phyloP scores from a whole-genome alignment of 1,140 invertebrate species.

The Cydia splendana region DNA sequence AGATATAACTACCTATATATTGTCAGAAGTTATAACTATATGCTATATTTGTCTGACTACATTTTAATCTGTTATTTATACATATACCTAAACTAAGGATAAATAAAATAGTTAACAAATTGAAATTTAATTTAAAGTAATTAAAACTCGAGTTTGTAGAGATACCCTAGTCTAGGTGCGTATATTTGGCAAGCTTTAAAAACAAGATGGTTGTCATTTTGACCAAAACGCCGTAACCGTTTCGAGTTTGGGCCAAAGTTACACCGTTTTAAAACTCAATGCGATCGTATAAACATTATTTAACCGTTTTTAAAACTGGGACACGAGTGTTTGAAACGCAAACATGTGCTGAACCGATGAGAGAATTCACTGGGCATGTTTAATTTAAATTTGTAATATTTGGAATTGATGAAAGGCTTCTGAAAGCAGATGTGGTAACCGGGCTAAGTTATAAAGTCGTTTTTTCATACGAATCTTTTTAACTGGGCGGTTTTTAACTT shows the following conservation, averaged over 20 bases:
- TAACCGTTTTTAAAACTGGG: conserved; percentile 25
- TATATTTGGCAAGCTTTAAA: conserved; percentile 2
- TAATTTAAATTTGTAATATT: conserved; percentile 11
- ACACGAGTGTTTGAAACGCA: conserved; percentile 9
- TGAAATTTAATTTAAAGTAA: neutral
- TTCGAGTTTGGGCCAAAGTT: neutral
- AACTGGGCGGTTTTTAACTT: neutral
- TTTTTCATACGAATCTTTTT: neutral
- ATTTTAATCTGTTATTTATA: neutral
- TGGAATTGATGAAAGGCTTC: neutral
- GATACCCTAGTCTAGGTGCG: neutral
- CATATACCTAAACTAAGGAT: neutral
- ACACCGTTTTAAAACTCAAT: neutral
- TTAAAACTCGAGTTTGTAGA: neutral
- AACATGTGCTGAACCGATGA: conserved; percentile 7
- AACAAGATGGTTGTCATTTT: conserved; percentile 1
- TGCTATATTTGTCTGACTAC: no score
- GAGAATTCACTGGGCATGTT: neutral
- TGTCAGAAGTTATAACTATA: no score
- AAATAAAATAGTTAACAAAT: neutral
- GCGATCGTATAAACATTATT: conserved; percentile 24
- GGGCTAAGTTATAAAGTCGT: neutral
- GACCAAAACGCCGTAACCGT: neutral
- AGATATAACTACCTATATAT: no score
- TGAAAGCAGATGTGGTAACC: neutral